Evolutionary conservation across 2,797 vertebrate genomes (phyloP).

Genomic region (Apodemus agrarius): DNA sequence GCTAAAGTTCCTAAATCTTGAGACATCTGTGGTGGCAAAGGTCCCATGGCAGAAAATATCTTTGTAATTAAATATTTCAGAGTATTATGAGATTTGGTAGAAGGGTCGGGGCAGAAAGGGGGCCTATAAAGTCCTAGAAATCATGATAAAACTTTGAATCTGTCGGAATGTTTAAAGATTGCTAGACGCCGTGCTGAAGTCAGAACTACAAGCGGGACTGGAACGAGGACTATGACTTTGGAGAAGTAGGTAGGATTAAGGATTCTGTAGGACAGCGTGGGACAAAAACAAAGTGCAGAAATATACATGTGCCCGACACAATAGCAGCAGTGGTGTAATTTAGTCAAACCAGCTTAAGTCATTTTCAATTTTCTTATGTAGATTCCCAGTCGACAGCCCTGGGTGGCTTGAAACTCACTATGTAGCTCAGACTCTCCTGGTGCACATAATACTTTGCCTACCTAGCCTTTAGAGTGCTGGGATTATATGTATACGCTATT

Average conservation of each 20-base stretch:
- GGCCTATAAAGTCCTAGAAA: background rate
- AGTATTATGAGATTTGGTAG: background rate
- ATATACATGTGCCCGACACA: background rate
- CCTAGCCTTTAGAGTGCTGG: background rate
- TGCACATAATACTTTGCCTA: background rate
- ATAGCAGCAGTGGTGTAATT: background rate
- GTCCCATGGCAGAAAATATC: background rate
- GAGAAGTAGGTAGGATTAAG: background rate
- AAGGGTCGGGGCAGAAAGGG: background rate
- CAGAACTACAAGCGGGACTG: background rate
- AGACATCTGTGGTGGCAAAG: background rate
- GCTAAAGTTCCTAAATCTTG: constrained; percentile 29
- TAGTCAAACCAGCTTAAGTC: background rate
- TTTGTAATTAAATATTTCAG: background rate
- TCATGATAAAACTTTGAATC: background rate
- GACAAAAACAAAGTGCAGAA: background rate
- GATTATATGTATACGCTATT: background rate
- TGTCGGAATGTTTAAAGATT: background rate
- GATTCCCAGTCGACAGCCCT: background rate
- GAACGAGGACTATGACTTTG: background rate
- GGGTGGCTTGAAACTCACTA: background rate
- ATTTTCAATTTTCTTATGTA: background rate
- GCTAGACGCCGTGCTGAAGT: background rate
- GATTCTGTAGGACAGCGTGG: background rate
- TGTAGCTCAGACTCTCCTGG: background rate